phyloP scores from a whole-genome alignment of 2,797 vertebrate genomes.

The Lutjanus campechanus region DNA sequence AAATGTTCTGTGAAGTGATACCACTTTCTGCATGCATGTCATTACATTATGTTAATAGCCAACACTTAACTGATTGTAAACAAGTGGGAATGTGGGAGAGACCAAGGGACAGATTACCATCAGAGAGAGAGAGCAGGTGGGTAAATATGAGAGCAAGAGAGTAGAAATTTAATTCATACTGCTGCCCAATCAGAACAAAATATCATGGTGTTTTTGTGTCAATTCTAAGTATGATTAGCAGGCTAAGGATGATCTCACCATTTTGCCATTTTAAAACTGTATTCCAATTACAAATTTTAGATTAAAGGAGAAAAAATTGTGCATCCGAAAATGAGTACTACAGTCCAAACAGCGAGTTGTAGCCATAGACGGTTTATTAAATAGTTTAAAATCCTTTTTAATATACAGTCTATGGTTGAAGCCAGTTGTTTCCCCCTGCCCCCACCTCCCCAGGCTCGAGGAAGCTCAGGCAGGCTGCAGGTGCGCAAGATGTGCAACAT shows the following conservation, averaged over 20 bases:
- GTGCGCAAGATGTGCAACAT: no score
- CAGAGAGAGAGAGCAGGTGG: slow-evolving; percentile 22
- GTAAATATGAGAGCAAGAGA: slow-evolving; percentile 21
- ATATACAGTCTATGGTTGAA: no score
- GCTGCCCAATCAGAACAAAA: neutral
- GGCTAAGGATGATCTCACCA: neutral
- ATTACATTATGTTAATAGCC: slow-evolving; percentile 53
- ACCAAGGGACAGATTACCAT: slow-evolving; percentile 21
- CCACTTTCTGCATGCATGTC: slow-evolving; percentile 47
- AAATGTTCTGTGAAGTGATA: slow-evolving; percentile 44
- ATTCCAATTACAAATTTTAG: slow-evolving; percentile 2
- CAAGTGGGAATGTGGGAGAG: slow-evolving; percentile 20
- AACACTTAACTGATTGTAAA: slow-evolving; percentile 52
- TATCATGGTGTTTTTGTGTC: no score
- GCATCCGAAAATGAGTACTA: no score
- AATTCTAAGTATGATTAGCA: neutral
- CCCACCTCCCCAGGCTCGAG: no score
- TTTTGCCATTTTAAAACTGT: neutral
- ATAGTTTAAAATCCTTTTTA: no score
- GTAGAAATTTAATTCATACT: neutral
- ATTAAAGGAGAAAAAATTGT: neutral
- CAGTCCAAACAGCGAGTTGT: no score
- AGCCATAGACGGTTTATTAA: no score
- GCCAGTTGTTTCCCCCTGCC: no score
- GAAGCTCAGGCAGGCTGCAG: no score